Percentiles rank a stretch among this genome's conserved stretches.
Conservation (phyloP, 2,797 vertebrate genomes). For the Microctenopoma stevenorrisi region DNA sequence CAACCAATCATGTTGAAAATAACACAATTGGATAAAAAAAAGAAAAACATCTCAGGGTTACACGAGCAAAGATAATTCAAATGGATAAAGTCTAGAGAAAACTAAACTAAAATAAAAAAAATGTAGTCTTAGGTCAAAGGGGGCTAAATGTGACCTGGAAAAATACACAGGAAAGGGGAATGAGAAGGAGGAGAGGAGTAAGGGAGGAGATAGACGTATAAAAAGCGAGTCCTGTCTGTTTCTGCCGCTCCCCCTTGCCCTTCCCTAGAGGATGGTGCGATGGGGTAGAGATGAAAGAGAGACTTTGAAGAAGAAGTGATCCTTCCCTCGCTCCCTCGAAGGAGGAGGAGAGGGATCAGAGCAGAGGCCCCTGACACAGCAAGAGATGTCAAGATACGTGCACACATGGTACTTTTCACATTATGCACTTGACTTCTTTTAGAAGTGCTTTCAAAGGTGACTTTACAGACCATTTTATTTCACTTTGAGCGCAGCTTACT, state of each 20-base stretch:
- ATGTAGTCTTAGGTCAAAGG: constrained; percentile 46
- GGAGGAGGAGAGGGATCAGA: constrained; percentile 74
- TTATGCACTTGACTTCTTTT: constrained; percentile 74
- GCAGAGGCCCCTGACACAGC: constrained; percentile 75
- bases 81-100: constrained; percentile 11
- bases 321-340: constrained; percentile 68
- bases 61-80: neutral
- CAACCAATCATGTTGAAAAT: constrained; percentile 22
- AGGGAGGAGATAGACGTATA: constrained; percentile 64
- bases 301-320: constrained; percentile 79
- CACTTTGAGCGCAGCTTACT: constrained; percentile 55
- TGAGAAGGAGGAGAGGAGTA: constrained; percentile 47
- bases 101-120: constrained; percentile 5
- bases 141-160: constrained; percentile 43
- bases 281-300: constrained; percentile 77
- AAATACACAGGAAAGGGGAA: constrained; percentile 27
- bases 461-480: constrained; percentile 68
- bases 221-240: constrained; percentile 69
- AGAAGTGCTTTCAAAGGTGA: constrained; percentile 71
- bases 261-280: constrained; percentile 71
- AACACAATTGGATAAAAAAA: constrained; percentile 4
- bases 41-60: neutral
- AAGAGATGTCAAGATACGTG: constrained; percentile 75
- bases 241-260: constrained; percentile 50
- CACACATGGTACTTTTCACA: constrained; percentile 59